Evolutionary conservation across 2,113 vertebrate genomes (phyloP).

Genomic region (Ranitomeya imitator): DNA sequence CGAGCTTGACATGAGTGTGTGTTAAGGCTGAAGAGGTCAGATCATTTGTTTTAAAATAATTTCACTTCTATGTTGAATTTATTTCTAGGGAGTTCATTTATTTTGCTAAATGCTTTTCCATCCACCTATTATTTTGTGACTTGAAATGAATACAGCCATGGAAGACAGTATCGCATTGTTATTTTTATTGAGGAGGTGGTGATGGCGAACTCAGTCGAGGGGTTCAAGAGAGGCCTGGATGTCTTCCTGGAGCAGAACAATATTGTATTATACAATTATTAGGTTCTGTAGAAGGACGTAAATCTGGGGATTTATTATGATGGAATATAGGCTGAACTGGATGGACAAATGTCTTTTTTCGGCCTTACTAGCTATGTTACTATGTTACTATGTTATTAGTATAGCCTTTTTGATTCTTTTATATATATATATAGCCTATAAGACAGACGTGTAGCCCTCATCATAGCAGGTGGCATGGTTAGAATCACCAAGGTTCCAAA

Average conservation of each 20-base stretch:
- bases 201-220: no score
- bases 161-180: neutral
- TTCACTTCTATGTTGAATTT: neutral
- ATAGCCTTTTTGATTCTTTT: neutral
- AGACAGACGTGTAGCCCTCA: neutral
- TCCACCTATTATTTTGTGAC: neutral
- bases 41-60: neutral
- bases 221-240: no score
- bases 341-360: no score
- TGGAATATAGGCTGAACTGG: no score
- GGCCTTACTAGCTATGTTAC: no score
- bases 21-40: conserved; percentile 3
- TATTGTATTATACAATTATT: no score
- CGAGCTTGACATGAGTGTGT: neutral
- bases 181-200: no score
- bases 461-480: neutral
- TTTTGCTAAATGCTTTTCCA: neutral
- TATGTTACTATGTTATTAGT: no score
- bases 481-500: no score
- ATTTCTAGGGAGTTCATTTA: neutral
- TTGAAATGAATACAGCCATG: neutral
- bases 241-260: no score
- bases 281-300: no score
- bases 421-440: neutral
- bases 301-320: no score